Evolutionary conservation across 2,797 vertebrate species (phyloP), one percentile per base, ranked within the genome.

Genomic region (Momotus momota): DNA sequence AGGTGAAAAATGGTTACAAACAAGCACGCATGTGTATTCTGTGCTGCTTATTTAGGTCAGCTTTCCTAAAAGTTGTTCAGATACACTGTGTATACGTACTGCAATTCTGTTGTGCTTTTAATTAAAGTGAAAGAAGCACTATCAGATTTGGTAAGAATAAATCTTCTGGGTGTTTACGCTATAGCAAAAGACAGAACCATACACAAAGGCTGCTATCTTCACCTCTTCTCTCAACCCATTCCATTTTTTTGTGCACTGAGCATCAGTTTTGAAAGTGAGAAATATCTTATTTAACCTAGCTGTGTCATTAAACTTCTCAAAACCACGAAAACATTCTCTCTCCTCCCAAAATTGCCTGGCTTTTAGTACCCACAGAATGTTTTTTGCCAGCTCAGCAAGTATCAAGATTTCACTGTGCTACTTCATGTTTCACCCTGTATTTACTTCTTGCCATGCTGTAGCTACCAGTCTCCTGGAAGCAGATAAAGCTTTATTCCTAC

Each of bases 31-130:
- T 5, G 10, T 0, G 1, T 31, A 57, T 75, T 33, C 46, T 52
- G 20, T 38, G 15, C 29, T 66, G n/a, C 26, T 79, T 77, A 26
- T 38, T 49, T 52, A 65, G n/a, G 29, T 48, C 4, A 54, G 8
- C 11, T 84, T 69, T 90, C 35, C 29, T 2, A 38, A 55, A 81
- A 75, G 1, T 21, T 90, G 27, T 19, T 55, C 43, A 43, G 61
- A n/a, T 23, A 38, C 1, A 13, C 6, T 5, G 5, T 11, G 11
- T 3, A 46, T 7, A 5, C 2, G 1, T 14, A 22, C 9, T 69
- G 22, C 7, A 20, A 20, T 57, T 81, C n/a, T 74, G 22, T 29
- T 64, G 67, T 92, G 33, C 22, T 87, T 93, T 89, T 54, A 23
- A 15, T 15, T 77, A 23, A 54, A 86, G 18, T 12, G 10, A 29